Conservation (phyloP, 2,113 vertebrate species). For the Propithecus coquereli region DNA sequence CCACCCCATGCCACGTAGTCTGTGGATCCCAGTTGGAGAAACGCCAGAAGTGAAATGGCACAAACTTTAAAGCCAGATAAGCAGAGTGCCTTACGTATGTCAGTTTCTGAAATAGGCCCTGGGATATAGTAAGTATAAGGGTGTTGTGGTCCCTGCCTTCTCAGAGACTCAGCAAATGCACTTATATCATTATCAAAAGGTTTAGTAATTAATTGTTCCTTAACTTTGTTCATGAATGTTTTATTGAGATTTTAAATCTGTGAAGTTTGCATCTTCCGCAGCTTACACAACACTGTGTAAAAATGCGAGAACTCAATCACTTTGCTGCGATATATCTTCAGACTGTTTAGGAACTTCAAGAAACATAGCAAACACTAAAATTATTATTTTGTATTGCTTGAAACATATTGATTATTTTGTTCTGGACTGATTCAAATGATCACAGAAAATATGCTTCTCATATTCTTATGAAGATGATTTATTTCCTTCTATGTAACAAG, state of each 20-base stretch:
- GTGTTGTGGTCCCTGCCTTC: not conserved
- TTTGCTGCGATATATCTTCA: not conserved
- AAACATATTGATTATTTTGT: conserved; percentile 7
- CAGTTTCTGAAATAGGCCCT: not conserved
- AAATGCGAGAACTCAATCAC: not conserved
- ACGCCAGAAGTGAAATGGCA: not conserved
- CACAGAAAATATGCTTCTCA: not conserved
- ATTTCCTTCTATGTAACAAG: not conserved
- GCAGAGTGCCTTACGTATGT: not conserved
- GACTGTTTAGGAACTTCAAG: not conserved
- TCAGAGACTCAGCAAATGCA: not conserved
- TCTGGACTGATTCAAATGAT: not conserved
- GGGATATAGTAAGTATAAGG: not conserved
- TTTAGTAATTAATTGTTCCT: not conserved
- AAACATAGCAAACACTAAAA: not conserved
- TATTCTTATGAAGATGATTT: conserved; percentile 1
- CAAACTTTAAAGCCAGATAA: not conserved
- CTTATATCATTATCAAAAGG: not conserved
- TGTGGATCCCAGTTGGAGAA: not conserved
- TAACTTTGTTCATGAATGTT: not conserved
- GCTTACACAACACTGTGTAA: not conserved
- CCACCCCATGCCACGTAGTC: not conserved
- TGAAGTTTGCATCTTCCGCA: not conserved
- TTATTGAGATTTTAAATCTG: not conserved
- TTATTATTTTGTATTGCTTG: conserved; percentile 8